phyloP scores from a whole-genome alignment of 2,113 vertebrate species.

The Pseudopodoces humilis region DNA sequence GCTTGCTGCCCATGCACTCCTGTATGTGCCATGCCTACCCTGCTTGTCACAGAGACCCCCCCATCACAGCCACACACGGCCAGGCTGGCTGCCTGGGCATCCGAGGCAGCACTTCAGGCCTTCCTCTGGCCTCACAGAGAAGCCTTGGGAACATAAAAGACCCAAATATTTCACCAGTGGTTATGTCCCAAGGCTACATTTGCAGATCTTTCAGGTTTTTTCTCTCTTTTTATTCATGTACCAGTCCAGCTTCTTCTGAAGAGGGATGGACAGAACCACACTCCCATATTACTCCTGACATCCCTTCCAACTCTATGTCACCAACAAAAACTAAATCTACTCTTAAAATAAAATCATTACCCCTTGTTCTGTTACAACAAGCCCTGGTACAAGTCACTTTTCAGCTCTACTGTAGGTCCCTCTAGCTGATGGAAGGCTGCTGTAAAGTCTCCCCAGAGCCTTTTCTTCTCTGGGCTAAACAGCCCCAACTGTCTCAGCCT shows the following conservation, averaged over 20 bases:
- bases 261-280: not conserved
- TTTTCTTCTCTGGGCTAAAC: not conserved
- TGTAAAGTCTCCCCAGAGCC: not conserved
- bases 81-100: accelerated
- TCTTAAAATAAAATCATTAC: not conserved
- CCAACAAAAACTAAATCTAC: not conserved
- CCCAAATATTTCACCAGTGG: not conserved
- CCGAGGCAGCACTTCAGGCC: not conserved
- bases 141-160: not conserved
- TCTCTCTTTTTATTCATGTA: not conserved
- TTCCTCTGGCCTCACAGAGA: not conserved
- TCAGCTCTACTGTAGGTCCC: not conserved
- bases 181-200: not conserved
- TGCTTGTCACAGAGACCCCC: accelerated
- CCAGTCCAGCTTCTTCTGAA: not conserved
- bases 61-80: accelerated
- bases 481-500: not conserved
- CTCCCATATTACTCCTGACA: not conserved
- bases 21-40: not conserved
- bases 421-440: not conserved
- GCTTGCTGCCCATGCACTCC: not conserved
- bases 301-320: not conserved
- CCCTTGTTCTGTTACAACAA: not conserved
- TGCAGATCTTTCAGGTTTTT: not conserved
- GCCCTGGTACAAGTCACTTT: not conserved